Evolutionary conservation across 2,888 invertebrate genomes (phyloP).

Genomic region (Lobophora halterata): DNA sequence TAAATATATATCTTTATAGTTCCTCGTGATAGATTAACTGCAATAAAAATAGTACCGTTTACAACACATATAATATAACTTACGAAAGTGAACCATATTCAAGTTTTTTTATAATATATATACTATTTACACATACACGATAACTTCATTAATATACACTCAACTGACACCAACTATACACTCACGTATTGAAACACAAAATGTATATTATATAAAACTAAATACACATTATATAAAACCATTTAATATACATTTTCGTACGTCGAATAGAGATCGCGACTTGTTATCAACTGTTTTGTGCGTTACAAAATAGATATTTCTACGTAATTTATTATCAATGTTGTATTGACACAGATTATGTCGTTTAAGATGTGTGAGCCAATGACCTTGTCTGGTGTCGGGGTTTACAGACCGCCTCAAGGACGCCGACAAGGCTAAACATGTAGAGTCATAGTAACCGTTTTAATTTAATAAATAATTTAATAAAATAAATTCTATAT

Average conservation of each 20-base stretch:
- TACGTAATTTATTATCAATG: constrained; percentile 15
- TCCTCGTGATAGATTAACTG: too few species aligned
- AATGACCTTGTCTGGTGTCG: constrained; percentile 4
- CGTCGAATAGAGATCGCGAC: constrained; percentile 9
- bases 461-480: too few species aligned
- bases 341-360: constrained; percentile 16
- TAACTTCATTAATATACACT: constrained; percentile 8
- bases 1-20: too few species aligned
- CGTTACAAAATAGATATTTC: constrained; percentile 18
- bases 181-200: neutral
- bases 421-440: constrained; percentile 1
- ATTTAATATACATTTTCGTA: neutral
- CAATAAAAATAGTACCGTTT: too few species aligned
- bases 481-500: too few species aligned
- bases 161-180: constrained; percentile 4
- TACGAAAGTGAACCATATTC: constrained; percentile 1
- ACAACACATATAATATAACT: neutral
- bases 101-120: too few species aligned
- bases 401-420: constrained; percentile 13
- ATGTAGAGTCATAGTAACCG: too few species aligned
- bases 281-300: constrained; percentile 13
- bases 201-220: too few species aligned
- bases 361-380: neutral
- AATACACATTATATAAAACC: neutral
- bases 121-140: constrained; percentile 3